These are phyloP conservation scores for Drosophila borborema DNA, from an alignment of 2,888 invertebrate species.

Conservation along the genomic window DNA sequence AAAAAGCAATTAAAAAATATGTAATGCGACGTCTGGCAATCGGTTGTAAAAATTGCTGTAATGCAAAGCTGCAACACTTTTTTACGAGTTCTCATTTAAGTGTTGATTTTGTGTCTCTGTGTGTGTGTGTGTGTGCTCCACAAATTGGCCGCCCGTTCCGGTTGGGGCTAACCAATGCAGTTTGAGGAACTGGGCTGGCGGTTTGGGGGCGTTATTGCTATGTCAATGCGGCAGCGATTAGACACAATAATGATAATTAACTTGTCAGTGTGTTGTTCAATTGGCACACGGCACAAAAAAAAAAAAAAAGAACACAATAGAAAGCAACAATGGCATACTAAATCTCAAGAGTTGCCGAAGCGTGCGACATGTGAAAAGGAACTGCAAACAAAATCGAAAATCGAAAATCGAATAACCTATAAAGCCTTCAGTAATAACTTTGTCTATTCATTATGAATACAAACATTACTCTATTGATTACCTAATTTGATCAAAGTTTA, in stretches of 20 bases:
- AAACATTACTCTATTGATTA: not conserved
- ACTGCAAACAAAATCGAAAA: not conserved
- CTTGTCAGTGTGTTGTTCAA: conserved; percentile 41
- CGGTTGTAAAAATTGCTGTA: conserved; percentile 30
- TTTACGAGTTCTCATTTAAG: conserved; percentile 36
- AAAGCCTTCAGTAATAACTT: not conserved
- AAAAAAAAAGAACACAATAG: conserved; percentile 12
- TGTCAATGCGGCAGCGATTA: conserved; percentile 43
- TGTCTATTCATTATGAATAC: not conserved
- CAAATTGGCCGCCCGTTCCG: conserved; percentile 49
- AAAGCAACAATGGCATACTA: conserved; percentile 18
- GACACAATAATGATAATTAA: conserved; percentile 61
- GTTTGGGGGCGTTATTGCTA: not conserved
- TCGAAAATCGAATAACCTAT: not conserved
- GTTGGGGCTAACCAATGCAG: conserved; percentile 18
- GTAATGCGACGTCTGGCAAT: conserved; percentile 29
- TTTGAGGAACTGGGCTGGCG: not conserved
- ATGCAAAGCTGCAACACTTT: conserved; percentile 24
- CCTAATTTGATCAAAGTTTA: not conserved
- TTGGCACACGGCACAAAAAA: conserved; percentile 39
- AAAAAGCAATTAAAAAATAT: conserved; percentile 26
- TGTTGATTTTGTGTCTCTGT: conserved; percentile 29
- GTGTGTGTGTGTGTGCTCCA: conserved; percentile 31
- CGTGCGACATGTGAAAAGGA: conserved; percentile 1
- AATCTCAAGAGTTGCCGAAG: not conserved